Percentiles rank a stretch among this genome's conserved stretches.
phyloP scores from a whole-genome alignment of 2,113 vertebrate genomes.

The Dicentrarchus labrax region DNA sequence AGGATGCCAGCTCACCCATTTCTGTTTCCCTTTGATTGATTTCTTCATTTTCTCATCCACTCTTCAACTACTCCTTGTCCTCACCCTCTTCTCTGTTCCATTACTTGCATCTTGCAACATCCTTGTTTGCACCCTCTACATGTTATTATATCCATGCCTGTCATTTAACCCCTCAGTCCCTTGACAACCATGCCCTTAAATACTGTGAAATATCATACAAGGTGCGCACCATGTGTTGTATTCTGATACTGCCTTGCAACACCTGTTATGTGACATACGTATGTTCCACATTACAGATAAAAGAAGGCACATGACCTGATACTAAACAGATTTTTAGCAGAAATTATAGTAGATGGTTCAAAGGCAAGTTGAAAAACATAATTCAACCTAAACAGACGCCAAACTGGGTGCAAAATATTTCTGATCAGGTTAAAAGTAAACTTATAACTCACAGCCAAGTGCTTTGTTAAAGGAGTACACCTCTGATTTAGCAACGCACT shows the following conservation, averaged over 20 bases:
- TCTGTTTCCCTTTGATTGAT: conserved; percentile 17
- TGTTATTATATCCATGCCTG: conserved; percentile 4
- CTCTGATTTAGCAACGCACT: not conserved
- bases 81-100: not conserved
- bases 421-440: not conserved
- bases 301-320: conserved; percentile 9
- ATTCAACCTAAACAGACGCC: not conserved
- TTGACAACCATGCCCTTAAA: conserved; percentile 16
- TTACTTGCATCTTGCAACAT: not conserved
- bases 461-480: not conserved
- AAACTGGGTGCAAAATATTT: not conserved
- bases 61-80: not conserved
- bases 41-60: not conserved
- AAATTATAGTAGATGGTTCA: not conserved
- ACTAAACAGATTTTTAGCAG: not conserved
- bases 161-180: conserved; percentile 11
- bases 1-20: conserved; percentile 31
- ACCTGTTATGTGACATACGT: conserved; percentile 45
- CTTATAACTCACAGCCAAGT: not conserved
- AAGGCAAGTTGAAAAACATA: conserved; percentile 6
- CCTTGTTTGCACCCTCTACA: not conserved
- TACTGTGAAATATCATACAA: conserved; percentile 33
- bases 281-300: conserved; percentile 40
- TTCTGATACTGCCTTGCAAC: conserved; percentile 6
- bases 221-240: conserved; percentile 44